Conservation (phyloP, 2,113 vertebrate species). For the Nannobrachium achirus region DNA sequence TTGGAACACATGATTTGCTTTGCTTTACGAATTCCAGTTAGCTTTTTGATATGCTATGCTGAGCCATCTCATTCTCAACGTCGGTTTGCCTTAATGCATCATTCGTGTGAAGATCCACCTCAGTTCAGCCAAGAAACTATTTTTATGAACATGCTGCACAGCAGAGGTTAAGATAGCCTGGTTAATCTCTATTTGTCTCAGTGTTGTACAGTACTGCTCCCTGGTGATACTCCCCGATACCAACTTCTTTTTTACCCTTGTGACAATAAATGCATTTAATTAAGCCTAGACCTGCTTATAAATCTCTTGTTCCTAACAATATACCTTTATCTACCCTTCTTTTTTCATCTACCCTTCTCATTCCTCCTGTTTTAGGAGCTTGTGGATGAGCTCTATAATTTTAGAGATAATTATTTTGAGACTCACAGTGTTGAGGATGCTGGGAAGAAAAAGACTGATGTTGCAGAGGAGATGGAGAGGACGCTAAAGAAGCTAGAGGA, state of each 20-base stretch:
- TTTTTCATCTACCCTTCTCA: not conserved
- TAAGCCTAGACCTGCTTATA: no score
- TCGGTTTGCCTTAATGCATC: constrained; percentile 1
- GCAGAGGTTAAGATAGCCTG: no score
- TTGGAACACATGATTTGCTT: not conserved
- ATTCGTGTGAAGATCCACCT: not conserved
- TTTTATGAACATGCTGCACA: no score
- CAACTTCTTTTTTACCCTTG: no score
- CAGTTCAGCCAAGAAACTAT: not conserved
- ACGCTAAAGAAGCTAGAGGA: constrained; percentile 81
- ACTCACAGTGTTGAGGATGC: constrained; percentile 85
- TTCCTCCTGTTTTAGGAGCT: constrained; percentile 75
- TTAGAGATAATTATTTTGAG: constrained; percentile 89
- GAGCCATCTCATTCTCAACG: constrained; percentile 31
- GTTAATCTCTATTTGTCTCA: no score
- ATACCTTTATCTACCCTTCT: not conserved
- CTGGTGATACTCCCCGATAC: no score
- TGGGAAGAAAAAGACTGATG: constrained; percentile 81
- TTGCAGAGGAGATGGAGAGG: constrained; percentile 79
- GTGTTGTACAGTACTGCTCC: no score
- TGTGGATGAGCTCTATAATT: constrained; percentile 85
- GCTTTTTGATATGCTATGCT: not conserved
- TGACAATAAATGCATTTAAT: no score
- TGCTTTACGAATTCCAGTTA: not conserved
- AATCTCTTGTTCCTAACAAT: not conserved